Percentiles rank a stretch among this genome's conserved stretches.
Evolutionary conservation across 2,888 invertebrate species (phyloP).

Genomic region (Protodeltote pygarga): DNA sequence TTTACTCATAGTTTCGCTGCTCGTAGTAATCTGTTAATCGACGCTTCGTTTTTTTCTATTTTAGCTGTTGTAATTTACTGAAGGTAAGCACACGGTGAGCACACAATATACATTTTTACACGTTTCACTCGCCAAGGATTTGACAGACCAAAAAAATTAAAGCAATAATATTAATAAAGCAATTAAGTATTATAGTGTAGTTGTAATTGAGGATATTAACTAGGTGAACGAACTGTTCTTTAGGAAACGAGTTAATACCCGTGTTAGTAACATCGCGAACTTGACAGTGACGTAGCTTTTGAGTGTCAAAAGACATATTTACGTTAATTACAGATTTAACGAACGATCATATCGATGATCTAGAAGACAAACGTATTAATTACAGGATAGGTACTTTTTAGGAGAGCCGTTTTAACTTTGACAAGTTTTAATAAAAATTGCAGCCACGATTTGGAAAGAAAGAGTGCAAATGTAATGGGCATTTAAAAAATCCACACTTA

Average conservation of each 20-base stretch:
- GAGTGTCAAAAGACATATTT: conserved; percentile 80
- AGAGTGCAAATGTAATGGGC: too few relatives aligned
- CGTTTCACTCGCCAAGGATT: conserved; percentile 78
- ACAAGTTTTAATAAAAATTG: too few relatives aligned
- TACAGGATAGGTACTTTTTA: too few relatives aligned
- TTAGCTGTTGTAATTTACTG: conserved; percentile 64
- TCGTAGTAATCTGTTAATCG: conserved; percentile 75
- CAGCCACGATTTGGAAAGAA: too few relatives aligned
- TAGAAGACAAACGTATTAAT: too few relatives aligned
- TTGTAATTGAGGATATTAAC: conserved; percentile 59
- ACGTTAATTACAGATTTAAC: conserved; percentile 47
- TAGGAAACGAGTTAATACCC: conserved; percentile 44
- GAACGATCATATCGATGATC: conserved; percentile 39
- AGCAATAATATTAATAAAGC: conserved; percentile 76
- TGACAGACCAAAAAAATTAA: conserved; percentile 78
- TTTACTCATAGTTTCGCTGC: conserved; percentile 79
- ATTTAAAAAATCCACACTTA: too few relatives aligned
- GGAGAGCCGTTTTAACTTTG: too few relatives aligned
- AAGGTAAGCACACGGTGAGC: conserved; percentile 76
- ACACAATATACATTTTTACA: conserved; percentile 75
- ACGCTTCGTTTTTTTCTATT: conserved; percentile 68
- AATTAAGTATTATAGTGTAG: conserved; percentile 70
- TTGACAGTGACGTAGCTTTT: conserved; percentile 63
- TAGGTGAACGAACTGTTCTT: conserved; percentile 56
- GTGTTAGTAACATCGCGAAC: conserved; percentile 24